Percentiles rank a stretch among this genome's conserved stretches.
Conservation (phyloP, 2,888 invertebrate genomes). For the Nomada fabriciana region DNA sequence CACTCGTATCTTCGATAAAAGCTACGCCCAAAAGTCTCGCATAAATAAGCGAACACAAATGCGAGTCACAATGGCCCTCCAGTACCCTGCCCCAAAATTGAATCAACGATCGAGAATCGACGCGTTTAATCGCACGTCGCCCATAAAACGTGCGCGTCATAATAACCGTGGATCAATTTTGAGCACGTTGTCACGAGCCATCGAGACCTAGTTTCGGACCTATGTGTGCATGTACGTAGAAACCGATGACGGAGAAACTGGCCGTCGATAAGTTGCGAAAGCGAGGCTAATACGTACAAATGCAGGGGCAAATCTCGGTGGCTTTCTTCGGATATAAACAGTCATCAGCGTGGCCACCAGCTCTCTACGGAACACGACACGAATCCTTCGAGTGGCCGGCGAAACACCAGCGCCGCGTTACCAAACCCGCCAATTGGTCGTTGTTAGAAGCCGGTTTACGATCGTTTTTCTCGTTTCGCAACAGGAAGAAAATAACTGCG, state of each 20-base stretch:
- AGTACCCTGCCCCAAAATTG: too few species aligned
- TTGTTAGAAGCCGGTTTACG: conserved; percentile 40
- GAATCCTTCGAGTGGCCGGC: conserved; percentile 2
- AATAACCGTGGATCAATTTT: conserved; percentile 33
- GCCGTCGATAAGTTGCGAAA: conserved; percentile 76
- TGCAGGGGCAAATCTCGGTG: conserved; percentile 58
- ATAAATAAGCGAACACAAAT: too few species aligned
- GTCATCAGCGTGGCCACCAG: conserved; percentile 11
- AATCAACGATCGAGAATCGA: too few species aligned
- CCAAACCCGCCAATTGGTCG: conserved; percentile 21
- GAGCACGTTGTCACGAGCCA: conserved; percentile 17
- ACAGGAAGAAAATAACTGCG: conserved; percentile 36
- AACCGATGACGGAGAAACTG: conserved; percentile 67
- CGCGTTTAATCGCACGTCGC: neutral
- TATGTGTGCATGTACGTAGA: conserved; percentile 22
- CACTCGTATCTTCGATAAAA: too few species aligned
- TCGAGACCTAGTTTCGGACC: conserved; percentile 58
- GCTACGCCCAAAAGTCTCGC: too few species aligned
- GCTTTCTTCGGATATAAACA: conserved; percentile 66
- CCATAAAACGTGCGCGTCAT: conserved; percentile 29
- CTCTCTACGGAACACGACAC: conserved; percentile 29
- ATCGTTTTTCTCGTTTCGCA: conserved; percentile 53
- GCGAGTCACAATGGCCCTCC: too few species aligned
- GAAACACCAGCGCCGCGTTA: neutral
- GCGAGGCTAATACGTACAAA: conserved; percentile 77